Evolutionary conservation across 2,888 invertebrate genomes (phyloP).

Genomic region (Sphecodes monilicornis): DNA sequence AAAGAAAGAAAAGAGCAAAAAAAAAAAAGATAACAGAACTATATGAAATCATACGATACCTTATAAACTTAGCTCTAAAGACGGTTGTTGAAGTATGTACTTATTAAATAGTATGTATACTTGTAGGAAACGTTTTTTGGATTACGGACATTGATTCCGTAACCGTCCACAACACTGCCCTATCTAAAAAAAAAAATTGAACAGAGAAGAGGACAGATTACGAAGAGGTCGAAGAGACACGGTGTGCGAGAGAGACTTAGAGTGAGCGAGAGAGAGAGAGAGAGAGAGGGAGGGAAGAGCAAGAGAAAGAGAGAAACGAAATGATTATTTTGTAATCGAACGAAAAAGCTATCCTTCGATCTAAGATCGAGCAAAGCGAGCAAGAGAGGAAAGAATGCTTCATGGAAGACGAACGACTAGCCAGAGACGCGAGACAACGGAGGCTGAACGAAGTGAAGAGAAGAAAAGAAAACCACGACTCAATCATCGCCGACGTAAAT

Average conservation of each 20-base stretch:
- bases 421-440: not conserved
- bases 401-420: conserved; percentile 6
- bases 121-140: conserved; percentile 83
- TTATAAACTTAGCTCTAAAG: conserved; percentile 81
- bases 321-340: not conserved
- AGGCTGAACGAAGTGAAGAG: not conserved
- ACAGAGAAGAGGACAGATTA: not conserved
- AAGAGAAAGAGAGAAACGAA: conserved; percentile 11
- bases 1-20: conserved; percentile 39
- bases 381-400: not conserved
- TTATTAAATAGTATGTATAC: conserved; percentile 83
- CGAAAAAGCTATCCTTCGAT: not conserved
- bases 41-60: conserved; percentile 66
- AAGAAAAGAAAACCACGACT: conserved; percentile 2
- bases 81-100: conserved; percentile 83
- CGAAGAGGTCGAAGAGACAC: not conserved
- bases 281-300: not conserved
- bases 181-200: conserved; percentile 74
- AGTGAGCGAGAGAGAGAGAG: not conserved
- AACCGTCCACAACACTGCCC: conserved; percentile 84
- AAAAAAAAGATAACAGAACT: conserved; percentile 8
- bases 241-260: not conserved
- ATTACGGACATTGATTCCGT: conserved; percentile 79
- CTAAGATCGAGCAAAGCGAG: not conserved
- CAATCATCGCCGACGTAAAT: conserved; percentile 62